A percentile compares a stretch with the other conserved stretches of the same genome.
Conservation (phyloP, 2,113 vertebrate species). For the Peucedramus taeniatus region DNA sequence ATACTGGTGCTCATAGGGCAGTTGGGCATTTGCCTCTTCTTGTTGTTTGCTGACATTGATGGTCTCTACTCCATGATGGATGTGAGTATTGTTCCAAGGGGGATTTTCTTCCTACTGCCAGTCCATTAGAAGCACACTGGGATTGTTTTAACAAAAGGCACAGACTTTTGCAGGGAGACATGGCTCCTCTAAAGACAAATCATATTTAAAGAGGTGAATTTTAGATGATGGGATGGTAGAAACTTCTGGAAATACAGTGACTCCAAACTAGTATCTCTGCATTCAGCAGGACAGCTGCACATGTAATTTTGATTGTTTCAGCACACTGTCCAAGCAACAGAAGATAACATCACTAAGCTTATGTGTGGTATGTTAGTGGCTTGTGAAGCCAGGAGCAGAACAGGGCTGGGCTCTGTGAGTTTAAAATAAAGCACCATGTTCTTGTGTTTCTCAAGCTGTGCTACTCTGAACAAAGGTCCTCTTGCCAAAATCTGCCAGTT, state of each 20-base stretch:
- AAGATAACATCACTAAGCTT: background rate
- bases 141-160: background rate
- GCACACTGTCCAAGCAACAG: background rate
- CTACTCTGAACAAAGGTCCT: background rate
- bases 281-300: background rate
- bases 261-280: background rate
- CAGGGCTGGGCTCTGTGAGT: background rate
- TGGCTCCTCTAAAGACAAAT: background rate
- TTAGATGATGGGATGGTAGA: background rate
- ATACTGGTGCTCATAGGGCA: conserved; percentile 66
- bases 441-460: background rate
- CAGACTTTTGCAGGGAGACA: background rate
- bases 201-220: background rate
- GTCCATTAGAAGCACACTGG: background rate
- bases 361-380: background rate
- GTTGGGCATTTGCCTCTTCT: conserved; percentile 71
- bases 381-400: background rate
- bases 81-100: conserved; percentile 63
- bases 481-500: background rate
- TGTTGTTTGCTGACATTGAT: conserved; percentile 76
- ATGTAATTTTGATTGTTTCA: background rate
- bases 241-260: background rate
- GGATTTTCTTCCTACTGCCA: background rate
- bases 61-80: conserved; percentile 71
- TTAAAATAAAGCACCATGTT: background rate